phyloP scores from a whole-genome alignment of 2,797 vertebrate genomes.

The Petrocephalus sullivani region DNA sequence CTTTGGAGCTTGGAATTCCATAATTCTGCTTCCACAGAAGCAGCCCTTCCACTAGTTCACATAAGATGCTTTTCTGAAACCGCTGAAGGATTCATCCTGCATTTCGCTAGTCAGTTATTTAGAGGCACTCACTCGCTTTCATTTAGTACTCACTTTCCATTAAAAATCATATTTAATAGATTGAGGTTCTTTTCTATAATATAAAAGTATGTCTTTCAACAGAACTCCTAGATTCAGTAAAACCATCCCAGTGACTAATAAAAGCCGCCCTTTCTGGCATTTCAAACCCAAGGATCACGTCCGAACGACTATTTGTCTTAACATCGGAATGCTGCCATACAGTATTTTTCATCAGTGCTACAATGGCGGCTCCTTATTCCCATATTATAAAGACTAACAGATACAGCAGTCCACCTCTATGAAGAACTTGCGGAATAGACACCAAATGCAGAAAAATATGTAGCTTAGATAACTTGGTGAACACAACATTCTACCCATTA shows the following conservation, averaged over 20 bases:
- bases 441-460: background rate
- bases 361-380: background rate
- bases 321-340: background rate
- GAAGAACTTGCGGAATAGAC: background rate
- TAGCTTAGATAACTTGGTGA: background rate
- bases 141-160: background rate
- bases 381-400: background rate
- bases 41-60: no score
- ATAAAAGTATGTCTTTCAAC: background rate
- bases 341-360: background rate
- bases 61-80: background rate
- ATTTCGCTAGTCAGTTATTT: background rate
- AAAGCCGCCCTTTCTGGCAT: background rate
- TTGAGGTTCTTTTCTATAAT: background rate
- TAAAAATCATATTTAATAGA: conserved; percentile 1
- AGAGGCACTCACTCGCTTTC: background rate
- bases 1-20: background rate
- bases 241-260: background rate
- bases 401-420: background rate
- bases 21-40: background rate
- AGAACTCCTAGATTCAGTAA: background rate
- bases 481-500: background rate
- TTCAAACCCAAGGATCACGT: background rate
- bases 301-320: background rate
- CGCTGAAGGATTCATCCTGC: background rate